Evolutionary conservation across 2,797 vertebrate genomes (phyloP), one percentile per base, ranked within the genome.

Genomic region (Enteromius trimaculatus): DNA sequence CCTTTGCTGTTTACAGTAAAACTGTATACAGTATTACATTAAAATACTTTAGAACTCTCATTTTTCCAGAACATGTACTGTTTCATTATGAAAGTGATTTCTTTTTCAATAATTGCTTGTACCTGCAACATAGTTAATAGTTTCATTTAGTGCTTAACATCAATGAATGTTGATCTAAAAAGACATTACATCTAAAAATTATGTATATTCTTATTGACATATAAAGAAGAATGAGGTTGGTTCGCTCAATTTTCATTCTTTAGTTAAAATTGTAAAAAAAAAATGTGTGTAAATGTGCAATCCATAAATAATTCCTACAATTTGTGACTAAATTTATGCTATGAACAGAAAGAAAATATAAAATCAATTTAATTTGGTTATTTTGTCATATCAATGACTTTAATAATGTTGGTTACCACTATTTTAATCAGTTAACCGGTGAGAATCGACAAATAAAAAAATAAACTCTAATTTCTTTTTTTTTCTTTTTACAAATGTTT

Each of bases 61-160:
- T 69, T 39, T 69, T n/a, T 42, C 31, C 34, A 6, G 9, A 80
- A 70, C 49, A 19, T 80, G 14, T 55, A 9, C 29, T 21, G 16
- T 69, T 80, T 66, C 5, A 42, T 55, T 39, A 9, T 79, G 49
- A 21, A 58, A 60, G 39, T n/a, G 23, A 58, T 80, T n/a, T 58
- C 7, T 10, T 19, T 71, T 71, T 17, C 42, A 49, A 19, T 49
- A 49, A 26, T 51, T 58, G 9, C n/a, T 26, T 23, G 26, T 66
- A 14, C 39, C 34, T 66, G 47, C 37, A 58, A 58, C 31, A 78
- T 21, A 68, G 29, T 55, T 16, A 16, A 49, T 16, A 55, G 31
- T 16, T 80, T 17, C n/a, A 17, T 55, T 69, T 3, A 21, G 51
- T 37, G 1, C 10, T 8, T 44, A 58, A 55, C 37, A 29, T 42